phyloP scores from a whole-genome alignment of 1,140 invertebrate species.

The Bombus difficillimus region DNA sequence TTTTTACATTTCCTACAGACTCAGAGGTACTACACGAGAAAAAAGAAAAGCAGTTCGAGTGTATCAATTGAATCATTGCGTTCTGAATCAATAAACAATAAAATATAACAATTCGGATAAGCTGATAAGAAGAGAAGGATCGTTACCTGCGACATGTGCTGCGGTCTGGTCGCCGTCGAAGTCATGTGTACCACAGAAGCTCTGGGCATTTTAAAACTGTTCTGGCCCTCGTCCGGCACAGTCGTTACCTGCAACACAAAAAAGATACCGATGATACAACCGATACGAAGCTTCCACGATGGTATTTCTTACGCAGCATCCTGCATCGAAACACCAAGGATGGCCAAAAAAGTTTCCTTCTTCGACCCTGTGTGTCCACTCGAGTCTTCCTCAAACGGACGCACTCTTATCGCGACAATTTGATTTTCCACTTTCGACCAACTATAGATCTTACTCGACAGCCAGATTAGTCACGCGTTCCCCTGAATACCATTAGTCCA shows the following conservation, averaged over 20 bases:
- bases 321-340: too few species aligned
- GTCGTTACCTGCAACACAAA: constrained; percentile 79
- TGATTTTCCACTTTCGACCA: constrained; percentile 23
- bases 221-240: constrained; percentile 79
- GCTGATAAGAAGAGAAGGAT: background rate
- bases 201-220: constrained; percentile 80
- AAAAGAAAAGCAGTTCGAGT: too few species aligned
- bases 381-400: constrained; percentile 32
- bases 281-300: background rate
- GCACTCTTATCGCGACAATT: constrained; percentile 20
- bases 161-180: constrained; percentile 79
- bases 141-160: constrained; percentile 80
- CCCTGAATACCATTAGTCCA: constrained; percentile 29
- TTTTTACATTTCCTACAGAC: too few species aligned
- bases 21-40: too few species aligned
- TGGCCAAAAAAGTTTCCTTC: background rate
- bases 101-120: background rate
- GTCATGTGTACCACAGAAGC: constrained; percentile 81
- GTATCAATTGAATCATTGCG: background rate
- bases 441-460: background rate
- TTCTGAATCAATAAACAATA: too few species aligned
- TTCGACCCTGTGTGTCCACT: background rate
- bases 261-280: background rate
- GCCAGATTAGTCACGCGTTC: constrained; percentile 12
- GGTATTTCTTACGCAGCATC: background rate